phyloP scores from a whole-genome alignment of 2,113 vertebrate species.

The Rattus norvegicus region GRCr8 NC_086029.1:41255001-41255500 shows the following conservation, averaged over 20 bases:
- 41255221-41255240: neutral
- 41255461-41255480: neutral
- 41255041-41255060: neutral
- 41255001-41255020: too few species aligned
- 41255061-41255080: neutral
- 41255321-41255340: neutral
- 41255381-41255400: neutral
- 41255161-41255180: neutral
- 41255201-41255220: neutral
- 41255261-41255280: neutral
- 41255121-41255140: neutral
- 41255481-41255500: neutral
- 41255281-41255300: neutral
- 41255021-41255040: neutral
- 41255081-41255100: neutral
- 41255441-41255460: neutral
- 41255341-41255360: neutral
- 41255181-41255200: neutral
- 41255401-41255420: neutral
- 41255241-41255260: neutral
- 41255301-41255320: neutral
- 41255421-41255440: neutral
- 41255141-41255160: neutral
- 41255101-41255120: neutral
- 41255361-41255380: neutral